Base-by-base conservation (phyloP, 2,113 vertebrate genomes). In the Thunnus maccoyii region DNA sequence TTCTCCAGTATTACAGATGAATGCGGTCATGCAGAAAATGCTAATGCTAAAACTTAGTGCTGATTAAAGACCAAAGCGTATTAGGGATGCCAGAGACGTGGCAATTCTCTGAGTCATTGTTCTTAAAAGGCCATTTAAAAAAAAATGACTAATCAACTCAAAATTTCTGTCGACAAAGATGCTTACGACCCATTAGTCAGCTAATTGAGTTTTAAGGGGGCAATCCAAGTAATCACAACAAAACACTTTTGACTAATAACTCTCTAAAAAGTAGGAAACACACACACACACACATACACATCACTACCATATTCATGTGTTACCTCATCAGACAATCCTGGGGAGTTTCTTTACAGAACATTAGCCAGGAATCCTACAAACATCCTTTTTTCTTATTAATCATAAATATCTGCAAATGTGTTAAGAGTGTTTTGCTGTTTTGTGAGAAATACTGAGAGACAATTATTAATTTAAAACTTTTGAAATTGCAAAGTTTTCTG, bases 101-200 rank as follows among this genome's bases (percentile, higher is more conserved):
- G 36, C 15, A 67, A 48, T 52, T 71, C 68, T 52, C 22, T 18
- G 32, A 80, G 36, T 18, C 48, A 62, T 71, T 80, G 10, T 68
- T 83, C 56, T 68, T 69, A 57, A 66, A 57, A 65, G 25, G 11
- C 0, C 20, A 63, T 55, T 51, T 46, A 0, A 25, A 64, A 58
- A 61, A 55, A 71, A 36, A 65, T 18, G 5, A 46, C 27, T 22
- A 63, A 30, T n/a, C 30, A 63, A 56, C 17, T 52, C 47, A 70
- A 55, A 54, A 18, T 64, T 50, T 66, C 61, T 72, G 16, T 74
- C 16, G 17, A 46, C n/a, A 16, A 46, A 51, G 54, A 78, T 52
- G 62, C 51, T 77, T 55, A 80, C 63, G 30, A 60, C 7, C 63
- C 55, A 71, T 85, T 54, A 67, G 75, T 16, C 17, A 54, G 41